These are phyloP conservation scores for Macroramphosus scolopax DNA, from an alignment of 2,797 vertebrate species.

Conservation along the genomic window DNA sequence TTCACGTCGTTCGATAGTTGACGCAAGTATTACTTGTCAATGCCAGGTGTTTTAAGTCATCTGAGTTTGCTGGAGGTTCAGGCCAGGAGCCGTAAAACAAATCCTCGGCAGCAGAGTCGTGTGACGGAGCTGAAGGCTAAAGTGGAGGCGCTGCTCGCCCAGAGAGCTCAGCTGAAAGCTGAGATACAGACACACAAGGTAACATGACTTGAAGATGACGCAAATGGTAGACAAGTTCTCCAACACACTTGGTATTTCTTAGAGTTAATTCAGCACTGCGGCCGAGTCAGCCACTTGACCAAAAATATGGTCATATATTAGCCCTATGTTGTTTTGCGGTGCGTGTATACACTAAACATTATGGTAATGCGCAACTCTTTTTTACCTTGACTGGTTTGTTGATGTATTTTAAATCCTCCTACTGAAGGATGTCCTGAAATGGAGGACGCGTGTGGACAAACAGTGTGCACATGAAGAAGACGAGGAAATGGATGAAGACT, in stretches of 20 bases:
- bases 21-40: background rate
- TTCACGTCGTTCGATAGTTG: background rate
- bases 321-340: no score
- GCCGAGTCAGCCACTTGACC: no score
- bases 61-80: slow-evolving; percentile 76
- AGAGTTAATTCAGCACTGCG: no score
- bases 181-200: slow-evolving; percentile 71
- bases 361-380: background rate
- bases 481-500: slow-evolving; percentile 40
- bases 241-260: no score
- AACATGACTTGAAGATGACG: slow-evolving; percentile 22
- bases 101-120: slow-evolving; percentile 30
- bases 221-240: no score
- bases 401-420: background rate
- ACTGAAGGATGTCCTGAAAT: slow-evolving; percentile 50
- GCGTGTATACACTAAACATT: no score
- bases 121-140: slow-evolving; percentile 54
- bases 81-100: slow-evolving; percentile 25
- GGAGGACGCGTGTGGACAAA: slow-evolving; percentile 52
- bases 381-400: background rate
- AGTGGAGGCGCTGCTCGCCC: slow-evolving; percentile 62
- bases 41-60: slow-evolving; percentile 78
- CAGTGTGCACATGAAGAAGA: slow-evolving; percentile 29
- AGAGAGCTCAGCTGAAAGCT: slow-evolving; percentile 74
- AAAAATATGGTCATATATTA: no score